Percentiles rank a stretch among this genome's conserved stretches.
Evolutionary conservation across 2,888 invertebrate species (phyloP).

Genomic region (Aplocera efformata): DNA sequence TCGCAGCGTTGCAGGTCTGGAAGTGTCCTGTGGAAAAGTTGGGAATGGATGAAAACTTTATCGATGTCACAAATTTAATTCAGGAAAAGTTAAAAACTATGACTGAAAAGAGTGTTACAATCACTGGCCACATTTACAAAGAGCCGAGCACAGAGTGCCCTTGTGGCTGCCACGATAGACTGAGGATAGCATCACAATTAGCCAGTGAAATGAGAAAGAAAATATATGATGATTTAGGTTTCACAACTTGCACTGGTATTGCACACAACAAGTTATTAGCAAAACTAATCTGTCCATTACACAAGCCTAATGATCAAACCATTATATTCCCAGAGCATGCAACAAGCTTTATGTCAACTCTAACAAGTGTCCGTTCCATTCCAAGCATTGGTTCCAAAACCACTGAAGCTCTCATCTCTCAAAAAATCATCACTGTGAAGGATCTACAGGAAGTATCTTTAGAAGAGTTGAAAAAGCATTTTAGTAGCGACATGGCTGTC

Average conservation of each 20-base stretch:
- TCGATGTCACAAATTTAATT: conserved; percentile 88
- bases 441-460: conserved; percentile 83
- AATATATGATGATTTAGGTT: conserved; percentile 83
- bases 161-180: conserved; percentile 87
- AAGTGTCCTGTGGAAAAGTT: conserved; percentile 88
- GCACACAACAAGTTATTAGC: conserved; percentile 92
- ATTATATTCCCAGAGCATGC: conserved; percentile 86
- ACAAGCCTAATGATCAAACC: conserved; percentile 92
- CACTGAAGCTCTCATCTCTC: conserved; percentile 81
- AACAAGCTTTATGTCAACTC: conserved; percentile 82
- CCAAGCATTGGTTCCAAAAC: conserved; percentile 90
- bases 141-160: conserved; percentile 80
- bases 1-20: conserved; percentile 85
- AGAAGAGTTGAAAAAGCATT: conserved; percentile 81
- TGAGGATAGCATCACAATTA: conserved; percentile 86
- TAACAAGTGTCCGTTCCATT: conserved; percentile 82
- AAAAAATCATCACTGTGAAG: conserved; percentile 83
- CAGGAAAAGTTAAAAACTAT: conserved; percentile 70
- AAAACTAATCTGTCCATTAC: conserved; percentile 85
- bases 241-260: conserved; percentile 91
- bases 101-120: conserved; percentile 49
- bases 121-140: conserved; percentile 81
- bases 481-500: conserved; percentile 85
- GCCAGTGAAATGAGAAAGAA: conserved; percentile 88
- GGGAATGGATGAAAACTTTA: conserved; percentile 91